Percentiles rank a stretch among this genome's conserved stretches.
Evolutionary conservation across 2,113 vertebrate species (phyloP).

Genomic region (Xyrauchen texanus): DNA sequence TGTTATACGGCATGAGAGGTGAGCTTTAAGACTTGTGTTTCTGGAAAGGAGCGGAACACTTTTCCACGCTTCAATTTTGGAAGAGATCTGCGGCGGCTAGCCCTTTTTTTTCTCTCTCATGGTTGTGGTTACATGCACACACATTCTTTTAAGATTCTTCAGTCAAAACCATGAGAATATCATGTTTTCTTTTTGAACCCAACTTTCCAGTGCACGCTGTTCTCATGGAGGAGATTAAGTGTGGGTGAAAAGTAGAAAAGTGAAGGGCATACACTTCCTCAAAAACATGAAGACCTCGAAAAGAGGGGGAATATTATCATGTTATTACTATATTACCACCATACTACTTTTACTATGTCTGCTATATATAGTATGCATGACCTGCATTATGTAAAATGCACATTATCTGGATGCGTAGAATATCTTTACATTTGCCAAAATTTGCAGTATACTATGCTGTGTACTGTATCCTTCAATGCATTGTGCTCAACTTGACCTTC

Average conservation of each 20-base stretch:
- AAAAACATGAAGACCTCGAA: slow-evolving; percentile 4
- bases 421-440: too few relatives aligned
- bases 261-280: neutral
- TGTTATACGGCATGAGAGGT: slow-evolving; percentile 24
- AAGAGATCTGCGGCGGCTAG: slow-evolving; percentile 35
- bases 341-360: too few relatives aligned
- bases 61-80: slow-evolving; percentile 34
- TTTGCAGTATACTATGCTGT: too few relatives aligned
- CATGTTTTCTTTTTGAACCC: slow-evolving; percentile 46
- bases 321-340: too few relatives aligned
- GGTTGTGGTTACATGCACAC: slow-evolving; percentile 48
- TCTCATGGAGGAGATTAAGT: slow-evolving; percentile 30
- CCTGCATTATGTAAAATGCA: too few relatives aligned
- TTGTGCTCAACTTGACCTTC: too few relatives aligned
- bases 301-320: too few relatives aligned
- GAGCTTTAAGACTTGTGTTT: slow-evolving; percentile 12
- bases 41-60: neutral
- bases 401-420: too few relatives aligned
- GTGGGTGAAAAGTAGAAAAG: slow-evolving; percentile 21
- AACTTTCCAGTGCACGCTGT: slow-evolving; percentile 37
- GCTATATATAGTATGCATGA: too few relatives aligned
- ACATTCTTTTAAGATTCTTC: slow-evolving; percentile 39
- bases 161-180: slow-evolving; percentile 37
- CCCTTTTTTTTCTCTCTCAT: slow-evolving; percentile 44
- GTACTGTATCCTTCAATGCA: too few relatives aligned